These are phyloP conservation scores for Leiothrix lutea DNA, from an alignment of 2,113 vertebrate genomes.

Conservation along the genomic window DNA sequence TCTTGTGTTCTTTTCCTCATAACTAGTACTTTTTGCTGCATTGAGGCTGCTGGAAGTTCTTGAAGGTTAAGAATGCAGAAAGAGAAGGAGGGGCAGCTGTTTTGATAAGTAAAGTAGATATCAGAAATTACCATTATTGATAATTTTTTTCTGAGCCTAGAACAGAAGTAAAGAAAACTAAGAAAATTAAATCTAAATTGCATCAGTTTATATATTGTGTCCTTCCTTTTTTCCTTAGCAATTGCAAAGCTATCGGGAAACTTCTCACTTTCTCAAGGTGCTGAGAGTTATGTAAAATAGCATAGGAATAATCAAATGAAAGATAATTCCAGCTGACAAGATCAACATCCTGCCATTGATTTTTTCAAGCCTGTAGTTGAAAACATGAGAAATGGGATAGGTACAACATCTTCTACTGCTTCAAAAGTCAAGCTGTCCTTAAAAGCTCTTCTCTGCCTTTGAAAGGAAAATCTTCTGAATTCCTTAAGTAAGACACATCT, in stretches of 20 bases:
- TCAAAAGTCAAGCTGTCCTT: not conserved
- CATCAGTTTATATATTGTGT: not conserved
- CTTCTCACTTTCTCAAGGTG: not conserved
- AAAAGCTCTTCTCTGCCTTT: constrained; percentile 32
- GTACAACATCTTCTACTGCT: not conserved
- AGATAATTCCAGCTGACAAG: not conserved
- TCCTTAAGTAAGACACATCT: constrained; percentile 42
- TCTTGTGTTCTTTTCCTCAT: not conserved
- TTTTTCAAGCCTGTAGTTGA: not conserved
- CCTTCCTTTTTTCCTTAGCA: not conserved
- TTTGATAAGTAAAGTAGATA: not conserved
- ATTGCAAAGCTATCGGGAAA: not conserved
- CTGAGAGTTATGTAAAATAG: not conserved
- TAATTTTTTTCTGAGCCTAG: not conserved
- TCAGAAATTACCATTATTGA: not conserved
- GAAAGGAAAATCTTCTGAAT: constrained; percentile 47
- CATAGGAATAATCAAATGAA: not conserved
- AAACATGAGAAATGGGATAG: not conserved
- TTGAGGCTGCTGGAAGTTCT: not conserved
- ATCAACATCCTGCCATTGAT: not conserved
- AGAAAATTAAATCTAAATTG: not conserved
- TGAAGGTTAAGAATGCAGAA: not conserved
- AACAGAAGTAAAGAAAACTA: not conserved
- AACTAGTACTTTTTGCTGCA: not conserved
- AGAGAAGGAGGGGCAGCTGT: not conserved